phyloP scores from a whole-genome alignment of 92 coral and sea anemone genomes.

The Zoanthus sansibaricus region DNA sequence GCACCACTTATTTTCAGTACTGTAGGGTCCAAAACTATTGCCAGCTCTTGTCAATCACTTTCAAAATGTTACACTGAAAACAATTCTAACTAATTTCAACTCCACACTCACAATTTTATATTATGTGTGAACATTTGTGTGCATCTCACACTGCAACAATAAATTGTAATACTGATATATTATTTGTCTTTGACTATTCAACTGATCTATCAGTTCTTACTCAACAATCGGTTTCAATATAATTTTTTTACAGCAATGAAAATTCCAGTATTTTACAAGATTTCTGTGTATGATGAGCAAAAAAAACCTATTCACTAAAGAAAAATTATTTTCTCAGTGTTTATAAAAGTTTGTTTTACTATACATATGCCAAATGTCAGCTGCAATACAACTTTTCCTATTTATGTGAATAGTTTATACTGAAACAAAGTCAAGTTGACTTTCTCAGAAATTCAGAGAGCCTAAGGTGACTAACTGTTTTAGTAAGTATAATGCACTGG shows the following conservation, averaged over 20 bases:
- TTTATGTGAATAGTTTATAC: background rate
- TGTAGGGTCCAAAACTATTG: background rate
- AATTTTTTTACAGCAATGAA: background rate
- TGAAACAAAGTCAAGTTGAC: background rate
- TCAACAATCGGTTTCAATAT: no score
- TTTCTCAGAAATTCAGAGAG: conserved; percentile 3
- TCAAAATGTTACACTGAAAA: background rate
- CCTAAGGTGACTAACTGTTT: background rate
- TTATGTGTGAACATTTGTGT: background rate
- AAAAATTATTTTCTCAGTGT: no score
- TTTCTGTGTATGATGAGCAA: no score
- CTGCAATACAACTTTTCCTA: background rate
- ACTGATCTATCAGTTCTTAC: no score
- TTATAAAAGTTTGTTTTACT: no score
- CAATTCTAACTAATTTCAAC: background rate
- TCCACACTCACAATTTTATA: background rate
- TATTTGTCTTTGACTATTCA: no score
- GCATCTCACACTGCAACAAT: background rate
- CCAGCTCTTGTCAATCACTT: no score
- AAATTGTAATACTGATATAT: background rate
- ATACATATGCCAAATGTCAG: background rate
- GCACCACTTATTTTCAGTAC: background rate
- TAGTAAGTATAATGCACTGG: background rate
- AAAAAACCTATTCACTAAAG: no score
- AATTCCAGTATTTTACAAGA: background rate